Conservation (phyloP, 2,888 invertebrate genomes). For the Pachydiplax longipennis region DNA sequence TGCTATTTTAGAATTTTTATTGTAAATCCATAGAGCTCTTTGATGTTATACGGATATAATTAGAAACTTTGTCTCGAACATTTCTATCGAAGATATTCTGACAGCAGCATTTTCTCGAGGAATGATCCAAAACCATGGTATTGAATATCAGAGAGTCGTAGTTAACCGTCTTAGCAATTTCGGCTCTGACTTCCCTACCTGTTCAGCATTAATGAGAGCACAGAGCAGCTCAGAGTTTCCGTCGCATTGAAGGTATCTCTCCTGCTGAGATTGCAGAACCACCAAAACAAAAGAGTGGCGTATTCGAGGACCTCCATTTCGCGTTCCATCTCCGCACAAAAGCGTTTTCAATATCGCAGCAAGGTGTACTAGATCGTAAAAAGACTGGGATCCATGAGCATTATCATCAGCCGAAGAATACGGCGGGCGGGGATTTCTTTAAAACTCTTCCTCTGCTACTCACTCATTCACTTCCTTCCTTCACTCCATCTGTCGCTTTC, state of each 20-base stretch:
- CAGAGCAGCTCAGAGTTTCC: neutral
- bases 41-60: too few species aligned
- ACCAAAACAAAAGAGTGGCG: neutral
- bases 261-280: neutral
- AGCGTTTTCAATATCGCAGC: slow-evolving; percentile 23
- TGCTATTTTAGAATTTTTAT: too few species aligned
- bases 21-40: too few species aligned
- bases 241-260: neutral
- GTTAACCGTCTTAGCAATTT: too few species aligned
- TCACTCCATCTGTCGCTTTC: neutral
- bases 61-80: too few species aligned
- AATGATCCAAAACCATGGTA: too few species aligned
- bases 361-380: neutral
- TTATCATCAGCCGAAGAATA: neutral
- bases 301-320: neutral
- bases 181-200: too few species aligned
- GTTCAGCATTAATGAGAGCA: too few species aligned
- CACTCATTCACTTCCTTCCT: neutral
- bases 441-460: neutral
- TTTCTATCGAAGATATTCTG: too few species aligned
- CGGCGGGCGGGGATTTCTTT: neutral
- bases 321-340: neutral
- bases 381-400: neutral
- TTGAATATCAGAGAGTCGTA: too few species aligned
- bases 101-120: too few species aligned